These are phyloP conservation scores for Mastomys coucha DNA, from an alignment of 2,113 vertebrate species.

Conservation along the genomic window DNA sequence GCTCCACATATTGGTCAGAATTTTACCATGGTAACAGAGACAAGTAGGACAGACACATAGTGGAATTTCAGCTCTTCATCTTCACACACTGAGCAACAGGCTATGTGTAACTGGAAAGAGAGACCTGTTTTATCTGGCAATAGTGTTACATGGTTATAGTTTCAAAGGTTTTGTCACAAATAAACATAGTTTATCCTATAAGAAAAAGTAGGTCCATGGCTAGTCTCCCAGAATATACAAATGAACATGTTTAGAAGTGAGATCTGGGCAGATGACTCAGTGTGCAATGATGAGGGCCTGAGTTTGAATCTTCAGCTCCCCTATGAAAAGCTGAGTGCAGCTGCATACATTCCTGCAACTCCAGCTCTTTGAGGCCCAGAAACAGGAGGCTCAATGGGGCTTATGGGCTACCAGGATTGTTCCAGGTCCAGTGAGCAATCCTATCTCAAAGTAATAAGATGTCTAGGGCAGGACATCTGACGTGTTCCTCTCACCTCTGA, in stretches of 20 bases:
- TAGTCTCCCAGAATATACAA: not conserved
- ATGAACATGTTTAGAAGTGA: not conserved
- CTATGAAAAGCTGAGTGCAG: not conserved
- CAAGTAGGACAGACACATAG: not conserved
- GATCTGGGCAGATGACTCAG: not conserved
- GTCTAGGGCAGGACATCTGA: not conserved
- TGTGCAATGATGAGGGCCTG: not conserved
- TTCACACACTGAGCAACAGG: not conserved
- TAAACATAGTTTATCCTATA: not conserved
- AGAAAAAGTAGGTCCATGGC: not conserved
- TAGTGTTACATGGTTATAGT: not conserved
- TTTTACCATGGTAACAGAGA: not conserved
- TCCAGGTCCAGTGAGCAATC: not conserved
- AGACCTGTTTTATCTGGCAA: not conserved
- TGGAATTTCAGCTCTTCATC: not conserved
- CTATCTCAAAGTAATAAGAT: not conserved
- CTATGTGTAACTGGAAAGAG: not conserved
- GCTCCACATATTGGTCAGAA: not conserved
- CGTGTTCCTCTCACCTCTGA: not conserved
- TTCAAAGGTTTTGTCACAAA: constrained; percentile 5
- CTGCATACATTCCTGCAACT: not conserved
- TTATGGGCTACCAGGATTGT: too few relatives aligned
- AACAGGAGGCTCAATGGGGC: not conserved
- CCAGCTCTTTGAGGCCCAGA: not conserved
- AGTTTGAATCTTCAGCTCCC: not conserved